These are phyloP conservation scores for Lacanobia oleracea DNA, from an alignment of 2,888 invertebrate genomes.

Conservation along the genomic window DNA sequence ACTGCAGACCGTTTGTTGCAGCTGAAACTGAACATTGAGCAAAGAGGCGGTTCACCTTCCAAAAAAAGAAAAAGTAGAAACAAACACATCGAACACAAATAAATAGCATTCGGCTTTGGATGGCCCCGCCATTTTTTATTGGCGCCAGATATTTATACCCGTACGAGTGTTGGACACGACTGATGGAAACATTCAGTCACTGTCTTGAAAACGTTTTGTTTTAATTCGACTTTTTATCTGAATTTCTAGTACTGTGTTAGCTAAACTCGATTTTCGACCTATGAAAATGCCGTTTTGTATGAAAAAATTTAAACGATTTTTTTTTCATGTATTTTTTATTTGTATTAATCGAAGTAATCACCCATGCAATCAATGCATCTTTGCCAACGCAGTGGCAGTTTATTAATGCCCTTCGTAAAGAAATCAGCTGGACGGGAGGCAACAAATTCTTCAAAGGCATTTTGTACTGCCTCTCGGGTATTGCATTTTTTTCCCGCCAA, in stretches of 20 bases:
- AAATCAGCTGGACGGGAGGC: no score
- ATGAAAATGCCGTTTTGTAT: no score
- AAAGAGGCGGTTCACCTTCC: constrained; percentile 35
- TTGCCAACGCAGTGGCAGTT: no score
- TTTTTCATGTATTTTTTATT: no score
- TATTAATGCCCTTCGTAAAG: no score
- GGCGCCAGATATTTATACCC: constrained; percentile 77
- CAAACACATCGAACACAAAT: constrained; percentile 7
- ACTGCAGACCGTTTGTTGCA: not conserved
- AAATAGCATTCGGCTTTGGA: constrained; percentile 20
- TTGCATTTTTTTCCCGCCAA: no score
- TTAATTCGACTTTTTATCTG: constrained; percentile 10
- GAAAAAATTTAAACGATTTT: no score
- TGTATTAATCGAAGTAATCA: no score
- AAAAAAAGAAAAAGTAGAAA: constrained; percentile 33
- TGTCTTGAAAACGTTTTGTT: constrained; percentile 34
- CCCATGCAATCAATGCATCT: no score
- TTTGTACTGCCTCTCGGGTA: no score
- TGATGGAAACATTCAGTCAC: constrained; percentile 38
- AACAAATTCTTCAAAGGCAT: no score
- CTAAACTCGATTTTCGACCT: no score
- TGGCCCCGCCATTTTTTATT: constrained; percentile 73
- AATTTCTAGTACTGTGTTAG: not conserved
- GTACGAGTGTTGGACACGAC: constrained; percentile 58
- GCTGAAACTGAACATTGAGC: constrained; percentile 19